Conservation (phyloP, 2,113 vertebrate species). For the Solea senegalensis region DNA sequence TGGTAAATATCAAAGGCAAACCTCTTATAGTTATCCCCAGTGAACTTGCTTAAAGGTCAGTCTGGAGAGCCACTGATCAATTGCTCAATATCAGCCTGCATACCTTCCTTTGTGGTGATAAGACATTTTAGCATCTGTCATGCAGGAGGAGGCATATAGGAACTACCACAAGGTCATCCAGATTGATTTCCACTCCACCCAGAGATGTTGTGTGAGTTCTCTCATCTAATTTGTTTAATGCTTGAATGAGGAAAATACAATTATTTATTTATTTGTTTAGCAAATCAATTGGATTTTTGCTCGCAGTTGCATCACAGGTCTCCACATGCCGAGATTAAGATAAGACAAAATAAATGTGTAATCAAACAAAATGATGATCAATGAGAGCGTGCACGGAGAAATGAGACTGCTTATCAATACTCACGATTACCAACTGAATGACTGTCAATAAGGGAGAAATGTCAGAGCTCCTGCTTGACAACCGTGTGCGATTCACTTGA, state of each 20-base stretch:
- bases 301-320: constrained; percentile 15
- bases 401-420: constrained; percentile 27
- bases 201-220: constrained; percentile 27
- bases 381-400: neutral
- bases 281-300: constrained; percentile 13
- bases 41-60: constrained; percentile 61
- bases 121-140: constrained; percentile 44
- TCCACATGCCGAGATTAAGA: constrained; percentile 6
- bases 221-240: constrained; percentile 42
- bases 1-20: constrained; percentile 45
- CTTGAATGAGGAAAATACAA: constrained; percentile 9
- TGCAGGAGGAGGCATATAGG: constrained; percentile 3
- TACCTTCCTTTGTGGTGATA: constrained; percentile 41
- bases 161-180: constrained; percentile 42
- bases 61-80: constrained; percentile 54
- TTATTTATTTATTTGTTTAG: constrained; percentile 34
- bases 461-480: constrained; percentile 32
- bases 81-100: constrained; percentile 47
- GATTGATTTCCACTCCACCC: constrained; percentile 42
- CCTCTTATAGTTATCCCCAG: constrained; percentile 21
- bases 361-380: constrained; percentile 48
- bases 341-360: constrained; percentile 44
- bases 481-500: constrained; percentile 39
- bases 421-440: constrained; percentile 19
- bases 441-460: neutral